Conservation (phyloP, 2,797 vertebrate species). For the Phoebastria nigripes region DNA sequence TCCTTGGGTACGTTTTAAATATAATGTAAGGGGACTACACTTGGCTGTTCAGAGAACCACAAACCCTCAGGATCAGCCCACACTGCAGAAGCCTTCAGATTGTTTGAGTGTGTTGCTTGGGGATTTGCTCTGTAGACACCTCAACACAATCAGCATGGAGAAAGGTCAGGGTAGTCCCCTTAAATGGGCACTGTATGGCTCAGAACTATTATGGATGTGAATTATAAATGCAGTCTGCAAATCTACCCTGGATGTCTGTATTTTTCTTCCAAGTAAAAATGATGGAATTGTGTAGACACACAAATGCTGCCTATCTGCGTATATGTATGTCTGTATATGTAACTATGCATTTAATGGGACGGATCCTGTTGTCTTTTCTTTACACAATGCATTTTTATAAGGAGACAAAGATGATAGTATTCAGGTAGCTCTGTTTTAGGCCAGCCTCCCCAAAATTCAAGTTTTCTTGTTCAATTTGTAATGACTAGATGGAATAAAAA, state of each 20-base stretch:
- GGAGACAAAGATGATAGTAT: neutral
- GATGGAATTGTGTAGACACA: neutral
- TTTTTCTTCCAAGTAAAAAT: neutral
- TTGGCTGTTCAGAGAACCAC: neutral
- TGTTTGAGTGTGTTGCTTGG: neutral
- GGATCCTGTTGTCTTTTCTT: neutral
- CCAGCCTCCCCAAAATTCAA: neutral
- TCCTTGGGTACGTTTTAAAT: neutral
- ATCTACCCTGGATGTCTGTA: neutral
- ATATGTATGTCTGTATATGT: neutral
- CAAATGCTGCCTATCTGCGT: neutral
- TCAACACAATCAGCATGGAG: neutral
- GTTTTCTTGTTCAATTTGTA: neutral
- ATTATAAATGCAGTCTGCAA: neutral
- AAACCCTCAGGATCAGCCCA: neutral
- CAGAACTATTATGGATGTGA: neutral
- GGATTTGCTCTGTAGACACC: neutral
- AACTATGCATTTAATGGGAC: neutral
- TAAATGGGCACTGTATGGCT: neutral
- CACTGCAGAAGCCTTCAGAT: neutral
- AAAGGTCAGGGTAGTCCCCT: neutral
- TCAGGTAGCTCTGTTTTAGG: neutral
- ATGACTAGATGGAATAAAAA: neutral
- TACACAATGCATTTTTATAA: neutral
- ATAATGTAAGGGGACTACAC: neutral